Conservation (phyloP, 2,888 invertebrate genomes). For the Tenodera sinensis region DNA sequence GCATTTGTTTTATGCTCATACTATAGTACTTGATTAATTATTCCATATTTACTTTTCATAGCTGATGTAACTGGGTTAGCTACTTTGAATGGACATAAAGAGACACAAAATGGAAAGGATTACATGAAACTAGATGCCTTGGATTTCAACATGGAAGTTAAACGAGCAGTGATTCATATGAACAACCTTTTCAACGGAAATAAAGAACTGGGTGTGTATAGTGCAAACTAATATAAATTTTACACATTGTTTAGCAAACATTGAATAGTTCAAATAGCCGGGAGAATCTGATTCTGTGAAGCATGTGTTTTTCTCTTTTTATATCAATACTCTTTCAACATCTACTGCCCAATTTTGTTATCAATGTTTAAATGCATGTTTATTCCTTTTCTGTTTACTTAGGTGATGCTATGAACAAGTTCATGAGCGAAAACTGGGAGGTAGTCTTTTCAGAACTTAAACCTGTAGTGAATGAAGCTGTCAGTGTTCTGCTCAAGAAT, state of each 20-base stretch:
- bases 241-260: too few relatives aligned
- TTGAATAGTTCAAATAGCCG: too few relatives aligned
- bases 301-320: too few relatives aligned
- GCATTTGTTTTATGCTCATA: background rate
- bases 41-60: background rate
- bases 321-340: background rate
- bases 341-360: background rate
- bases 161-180: conserved; percentile 35
- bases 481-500: conserved; percentile 33
- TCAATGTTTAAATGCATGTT: background rate
- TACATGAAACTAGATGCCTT: conserved; percentile 33
- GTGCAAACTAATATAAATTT: background rate
- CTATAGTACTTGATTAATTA: background rate
- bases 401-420: conserved; percentile 40
- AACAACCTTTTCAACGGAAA: conserved; percentile 38
- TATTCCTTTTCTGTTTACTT: background rate
- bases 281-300: too few relatives aligned
- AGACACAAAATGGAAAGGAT: conserved; percentile 31
- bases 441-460: conserved; percentile 42
- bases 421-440: conserved; percentile 44
- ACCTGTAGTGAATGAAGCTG: conserved; percentile 40
- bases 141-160: conserved; percentile 33
- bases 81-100: conserved; percentile 29
- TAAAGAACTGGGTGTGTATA: conserved; percentile 34
- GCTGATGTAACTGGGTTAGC: conserved; percentile 28